Base-by-base conservation (phyloP, 2,888 invertebrate genomes). In the Tiphia femorata region DNA sequence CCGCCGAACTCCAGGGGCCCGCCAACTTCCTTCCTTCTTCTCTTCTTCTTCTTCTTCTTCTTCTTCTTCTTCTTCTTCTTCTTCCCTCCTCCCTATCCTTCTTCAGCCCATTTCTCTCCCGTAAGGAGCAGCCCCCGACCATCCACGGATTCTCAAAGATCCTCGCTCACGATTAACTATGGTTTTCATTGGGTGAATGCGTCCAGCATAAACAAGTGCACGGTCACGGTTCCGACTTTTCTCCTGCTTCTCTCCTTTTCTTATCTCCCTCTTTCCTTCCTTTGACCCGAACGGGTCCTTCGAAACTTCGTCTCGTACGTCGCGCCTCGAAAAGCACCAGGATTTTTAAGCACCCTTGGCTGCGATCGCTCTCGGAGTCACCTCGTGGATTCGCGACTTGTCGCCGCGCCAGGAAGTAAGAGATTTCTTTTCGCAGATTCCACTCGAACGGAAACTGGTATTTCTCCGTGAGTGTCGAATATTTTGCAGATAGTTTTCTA, bases 1-100 rank as follows among this genome's bases (percentile, higher is more conserved):
- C 51, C 67, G 59, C 56, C 57, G 70, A 66, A 68, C 62, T 60
- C 62, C 67, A 51, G 58, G 58, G 65, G n/a, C 67, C 66, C 61
- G 61, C 58, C 50, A 69, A 75, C 63, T 75, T 75, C 59, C 62
- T 63, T 4, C 58, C 56, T 57, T 48, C 17, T 33, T n/a, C 41
- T 25, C 21, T 16, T 17, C 19, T 33, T 8, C 20, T 29, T 54
- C 29, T 54, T 40, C 16, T 35, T 29, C 51, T 37, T 3, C 35
- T 35, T 7, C 2, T 1, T 17, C 37, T 1, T 37, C 37, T n/a
- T 7, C n/a, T 35, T 3, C 19, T 40, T 17, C 40, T n/a, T 12
- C 21, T 38, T n/a, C n/a, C n/a, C n/a, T 29, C 51, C 52, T 38
- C 50, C 30, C 48, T n/a, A 19, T 43, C 38, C 41, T 61, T 58